Base-by-base conservation (phyloP, 2,797 vertebrate genomes). In the Peromyscus attwateri region DNA sequence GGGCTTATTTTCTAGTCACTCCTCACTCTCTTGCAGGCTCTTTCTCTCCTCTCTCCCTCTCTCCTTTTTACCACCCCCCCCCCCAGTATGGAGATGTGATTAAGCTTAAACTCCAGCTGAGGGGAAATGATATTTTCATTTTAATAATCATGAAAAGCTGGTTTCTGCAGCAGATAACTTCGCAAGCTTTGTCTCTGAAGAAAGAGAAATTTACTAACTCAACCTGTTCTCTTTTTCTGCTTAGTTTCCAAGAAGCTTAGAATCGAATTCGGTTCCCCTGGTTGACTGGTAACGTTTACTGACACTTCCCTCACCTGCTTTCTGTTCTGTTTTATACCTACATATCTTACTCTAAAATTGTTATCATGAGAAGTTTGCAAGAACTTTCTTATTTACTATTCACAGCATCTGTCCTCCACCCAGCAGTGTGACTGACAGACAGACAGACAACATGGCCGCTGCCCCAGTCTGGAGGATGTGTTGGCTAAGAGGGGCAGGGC, bases 281-380 rank as follows among this genome's bases (percentile, higher is more conserved):
- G 11, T 70, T 97, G 94, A 91, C 97, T 95, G 95, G 93, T 91
- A 95, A 55, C 66, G 95, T 94, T 95, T 88, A 68, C 27, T 90
- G 82, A 89, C 95, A 97, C 96, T 98, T 98, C 98, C 97, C 96
- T 97, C 91, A 88, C 93, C 80, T 95, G 92, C 92, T 98, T 98
- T 98, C 97, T 97, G 97, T 97, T 98, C 97, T 98, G 97, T 97
- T 98, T 98, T 97, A 89, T 93, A 91, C 27, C 37, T 94, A 55
- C 40, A 46, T 76, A 46, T 62, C 96, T 95, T 88, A 89, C 92
- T 96, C 70, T 68, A 14, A 80, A 92, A 93, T 83, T 80, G 89
- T 87, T 87, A 82, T 43, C 7, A 0, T 73, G 66, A 90, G 49
- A 29, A 12, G 4, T 77, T 95, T 81, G 80, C 46, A 77, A 96